Evolutionary conservation across 2,113 vertebrate species (phyloP), one percentile per base, ranked within the genome.

Genomic region (Uria lomvia): DNA sequence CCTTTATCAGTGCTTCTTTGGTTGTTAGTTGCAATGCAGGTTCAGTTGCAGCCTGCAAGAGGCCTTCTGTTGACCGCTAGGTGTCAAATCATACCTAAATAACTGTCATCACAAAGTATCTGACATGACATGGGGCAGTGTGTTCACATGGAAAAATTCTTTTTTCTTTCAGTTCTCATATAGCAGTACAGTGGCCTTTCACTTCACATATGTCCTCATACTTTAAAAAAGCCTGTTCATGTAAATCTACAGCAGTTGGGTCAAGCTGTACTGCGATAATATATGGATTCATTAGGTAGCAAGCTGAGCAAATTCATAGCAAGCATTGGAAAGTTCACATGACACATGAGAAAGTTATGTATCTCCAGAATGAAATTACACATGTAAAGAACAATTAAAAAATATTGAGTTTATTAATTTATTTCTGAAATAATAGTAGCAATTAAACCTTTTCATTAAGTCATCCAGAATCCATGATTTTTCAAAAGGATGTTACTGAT

Each of bases 391-490:
- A 47, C 11, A 70, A 49, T 62, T 70, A 84, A 80, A 80, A 73
- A 83, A 72, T 67, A 60, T 6, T 7, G 12, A 71, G 4, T 34
- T 18, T 29, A 22, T 30, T 65, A 60, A 36, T 49, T 30, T 30
- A 71, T 65, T 81, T 85, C 27, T 66, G n/a, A 91, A 88, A 73
- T 66, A 86, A 45, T 36, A 43, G 40, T 30, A 91, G 30, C 45
- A 95, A 84, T 89, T 92, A 84, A 77, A 53, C 8, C 4, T 92
- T 56, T 80, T 94, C 36, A 88, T 78, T 63, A 78, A 45, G 22
- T 34, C 38, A 66, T 56, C 7, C 40, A 66, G 59, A 85, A 81
- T 43, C 36, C 36, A 60, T 38, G 32, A 15, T 89, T 91, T 91
- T 91, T 47, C 50, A 62, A 86, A 60, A 12, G 50, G 12, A 47